Evolutionary conservation across 2,113 vertebrate genomes (phyloP).

Genomic region (Megaleporinus macrocephalus): DNA sequence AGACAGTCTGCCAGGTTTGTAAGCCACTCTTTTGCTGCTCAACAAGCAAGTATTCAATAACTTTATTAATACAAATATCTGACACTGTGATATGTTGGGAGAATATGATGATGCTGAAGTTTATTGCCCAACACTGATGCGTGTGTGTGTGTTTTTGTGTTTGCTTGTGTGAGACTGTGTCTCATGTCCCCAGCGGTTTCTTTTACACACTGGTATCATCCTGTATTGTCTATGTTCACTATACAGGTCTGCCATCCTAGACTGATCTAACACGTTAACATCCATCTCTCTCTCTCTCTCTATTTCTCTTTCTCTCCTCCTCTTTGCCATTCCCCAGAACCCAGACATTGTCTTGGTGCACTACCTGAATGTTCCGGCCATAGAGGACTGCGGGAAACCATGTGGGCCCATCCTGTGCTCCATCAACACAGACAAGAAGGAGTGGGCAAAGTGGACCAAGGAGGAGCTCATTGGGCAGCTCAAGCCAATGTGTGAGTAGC

Average conservation of each 20-base stretch:
- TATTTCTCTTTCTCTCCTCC: not conserved
- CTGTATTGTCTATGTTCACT: not conserved
- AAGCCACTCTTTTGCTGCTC: too few species aligned
- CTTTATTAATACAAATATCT: too few species aligned
- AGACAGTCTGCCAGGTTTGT: too few species aligned
- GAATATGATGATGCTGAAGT: not conserved
- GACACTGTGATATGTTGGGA: too few species aligned
- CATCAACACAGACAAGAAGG: slow-evolving; percentile 99
- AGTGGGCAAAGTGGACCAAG: slow-evolving; percentile 99
- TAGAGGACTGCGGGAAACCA: slow-evolving; percentile 98
- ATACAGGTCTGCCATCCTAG: not conserved
- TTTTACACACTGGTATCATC: slow-evolving; percentile 8
- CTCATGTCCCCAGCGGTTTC: not conserved
- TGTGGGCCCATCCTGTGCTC: slow-evolving; percentile 98
- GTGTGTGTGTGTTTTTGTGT: too few species aligned
- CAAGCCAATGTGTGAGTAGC: slow-evolving; percentile 98
- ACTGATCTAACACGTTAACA: not conserved
- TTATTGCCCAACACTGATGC: not conserved
- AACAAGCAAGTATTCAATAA: too few species aligned
- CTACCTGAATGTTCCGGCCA: slow-evolving; percentile 98
- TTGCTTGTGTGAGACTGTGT: slow-evolving; percentile 15
- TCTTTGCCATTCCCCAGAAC: slow-evolving; percentile 79
- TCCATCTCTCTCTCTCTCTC: not conserved
- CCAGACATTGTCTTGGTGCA: slow-evolving; percentile 98
- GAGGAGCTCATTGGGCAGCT: slow-evolving; percentile 98